Percentiles rank a stretch among this genome's conserved stretches.
Conservation (phyloP, 2,797 vertebrate species). For the Gymnopithys bicolor region DNA sequence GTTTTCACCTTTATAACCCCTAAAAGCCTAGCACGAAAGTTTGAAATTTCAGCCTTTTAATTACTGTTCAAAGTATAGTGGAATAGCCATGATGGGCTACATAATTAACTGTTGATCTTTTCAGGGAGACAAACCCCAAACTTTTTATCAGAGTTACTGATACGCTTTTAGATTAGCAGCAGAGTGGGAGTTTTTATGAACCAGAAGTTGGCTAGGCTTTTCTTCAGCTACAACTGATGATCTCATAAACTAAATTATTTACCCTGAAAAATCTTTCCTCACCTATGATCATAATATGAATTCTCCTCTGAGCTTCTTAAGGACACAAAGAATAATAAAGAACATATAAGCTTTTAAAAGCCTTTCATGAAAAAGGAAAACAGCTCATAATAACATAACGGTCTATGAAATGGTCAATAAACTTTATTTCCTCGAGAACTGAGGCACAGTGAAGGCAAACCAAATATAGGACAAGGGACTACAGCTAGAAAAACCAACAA, state of each 20-base stretch:
- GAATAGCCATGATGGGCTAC: background rate
- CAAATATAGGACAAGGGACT: background rate
- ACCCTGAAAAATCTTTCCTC: background rate
- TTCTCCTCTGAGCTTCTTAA: background rate
- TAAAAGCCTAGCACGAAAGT: background rate
- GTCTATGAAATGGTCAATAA: background rate
- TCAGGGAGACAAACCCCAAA: background rate
- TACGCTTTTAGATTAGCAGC: background rate
- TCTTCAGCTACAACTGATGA: background rate
- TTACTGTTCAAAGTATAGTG: background rate
- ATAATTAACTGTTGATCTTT: background rate
- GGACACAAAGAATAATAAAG: background rate
- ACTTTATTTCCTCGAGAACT: background rate
- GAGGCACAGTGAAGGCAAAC: background rate
- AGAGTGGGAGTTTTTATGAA: background rate
- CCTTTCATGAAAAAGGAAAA: background rate
- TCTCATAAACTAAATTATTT: slow-evolving; percentile 14
- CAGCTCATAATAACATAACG: background rate
- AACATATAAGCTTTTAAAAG: background rate
- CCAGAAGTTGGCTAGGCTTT: background rate
- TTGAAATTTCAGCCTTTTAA: background rate
- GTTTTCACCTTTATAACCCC: background rate
- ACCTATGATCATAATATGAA: background rate
- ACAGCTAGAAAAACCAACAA: background rate
- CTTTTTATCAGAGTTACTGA: background rate